Evolutionary conservation across 1,140 invertebrate species (phyloP).

Genomic region (Scaptomyza pallida): DNA sequence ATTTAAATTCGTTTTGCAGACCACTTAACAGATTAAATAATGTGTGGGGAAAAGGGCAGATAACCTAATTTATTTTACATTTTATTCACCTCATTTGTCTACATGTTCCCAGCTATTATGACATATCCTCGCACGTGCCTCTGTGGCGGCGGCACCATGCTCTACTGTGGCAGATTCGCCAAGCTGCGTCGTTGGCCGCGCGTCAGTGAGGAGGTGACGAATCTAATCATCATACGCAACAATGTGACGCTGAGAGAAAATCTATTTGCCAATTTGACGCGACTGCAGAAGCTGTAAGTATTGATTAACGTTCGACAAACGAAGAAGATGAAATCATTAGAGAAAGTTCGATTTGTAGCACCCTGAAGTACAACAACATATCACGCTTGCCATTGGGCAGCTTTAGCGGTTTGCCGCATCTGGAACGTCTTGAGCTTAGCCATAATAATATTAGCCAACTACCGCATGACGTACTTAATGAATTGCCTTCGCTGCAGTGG

Average conservation of each 20-base stretch:
- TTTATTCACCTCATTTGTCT: background rate
- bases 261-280: conserved; percentile 57
- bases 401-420: conserved; percentile 57
- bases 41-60: too few relatives aligned
- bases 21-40: too few relatives aligned
- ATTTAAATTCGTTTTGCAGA: too few relatives aligned
- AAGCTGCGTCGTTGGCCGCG: conserved; percentile 60
- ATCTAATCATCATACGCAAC: conserved; percentile 68
- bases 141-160: conserved; percentile 58
- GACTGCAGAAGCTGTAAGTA: conserved; percentile 63
- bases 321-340: background rate
- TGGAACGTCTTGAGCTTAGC: conserved; percentile 78
- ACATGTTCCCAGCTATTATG: conserved; percentile 56
- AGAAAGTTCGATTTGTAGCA: conserved; percentile 41
- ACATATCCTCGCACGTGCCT: conserved; percentile 74
- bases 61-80: background rate
- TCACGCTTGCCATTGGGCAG: conserved; percentile 68
- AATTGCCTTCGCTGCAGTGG: conserved; percentile 83
- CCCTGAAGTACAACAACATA: conserved; percentile 80
- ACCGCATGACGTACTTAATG: conserved; percentile 78
- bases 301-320: background rate
- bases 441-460: conserved; percentile 84
- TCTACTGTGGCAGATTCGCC: conserved; percentile 68
- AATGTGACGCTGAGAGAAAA: conserved; percentile 65
- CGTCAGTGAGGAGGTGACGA: conserved; percentile 69